Base-by-base conservation (phyloP, 2,113 vertebrate species). In the Crotophaga sulcirostris region DNA sequence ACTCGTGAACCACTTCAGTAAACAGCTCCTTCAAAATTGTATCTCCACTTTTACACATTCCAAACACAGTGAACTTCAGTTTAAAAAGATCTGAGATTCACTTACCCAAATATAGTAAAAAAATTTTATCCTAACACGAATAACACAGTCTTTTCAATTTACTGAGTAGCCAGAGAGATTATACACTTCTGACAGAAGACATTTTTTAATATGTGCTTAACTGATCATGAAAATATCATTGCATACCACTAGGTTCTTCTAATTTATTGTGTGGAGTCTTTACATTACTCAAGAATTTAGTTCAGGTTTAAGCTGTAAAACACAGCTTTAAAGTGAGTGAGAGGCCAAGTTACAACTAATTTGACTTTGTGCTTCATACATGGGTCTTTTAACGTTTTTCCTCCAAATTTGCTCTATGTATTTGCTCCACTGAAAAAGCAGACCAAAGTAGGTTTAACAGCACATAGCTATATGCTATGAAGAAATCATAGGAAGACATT, bases 11-110 rank as follows among this genome's bases (percentile, higher is more conserved):
- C 75, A 67, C 63, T 94, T 96, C 64, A 91, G 81, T 55, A 87
- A 97, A 94, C 56, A 93, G 55, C 26, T 72, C 36, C 82, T 93
- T 80, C 42, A 96, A 80, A 94, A 96, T 81, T 81, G 14, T 66
- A 76, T 66, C 73, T 28, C 31, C 40, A 59, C 60, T 96, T 67
- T 36, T 74, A 84, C 34, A 54, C 36, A 73, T 68, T 38, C 80
- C 40, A 67, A 90, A 90, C 62, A 79, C 59, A 66, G 2, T 34
- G 54, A 95, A 87, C 31, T 66, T 81, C 33, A 5, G 7, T 70
- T 72, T 87, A 34, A 83, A 90, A 81, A 66, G 56, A 51, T 20
- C 51, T 76, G 56, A 64, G 56, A 70, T 62, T 72, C 62, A 40
- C 55, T 45, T 74, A 82, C 66, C 72, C 56, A 84, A 93, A 89